Base-by-base conservation (phyloP, 2,113 vertebrate species). In the Dendrocopos noguchii region DNA sequence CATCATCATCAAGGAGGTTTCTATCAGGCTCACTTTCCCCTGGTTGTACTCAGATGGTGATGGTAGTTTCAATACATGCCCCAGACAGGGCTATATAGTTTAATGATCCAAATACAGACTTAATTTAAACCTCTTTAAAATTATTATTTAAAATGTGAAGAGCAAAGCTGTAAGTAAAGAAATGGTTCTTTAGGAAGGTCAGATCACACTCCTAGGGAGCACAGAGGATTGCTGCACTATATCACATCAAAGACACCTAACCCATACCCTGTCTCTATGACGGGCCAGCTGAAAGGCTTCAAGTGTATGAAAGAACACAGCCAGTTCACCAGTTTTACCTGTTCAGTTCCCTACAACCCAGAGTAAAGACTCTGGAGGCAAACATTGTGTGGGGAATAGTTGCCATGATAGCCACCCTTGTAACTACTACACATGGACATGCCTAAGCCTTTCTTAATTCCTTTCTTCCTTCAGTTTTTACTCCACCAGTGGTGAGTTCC, bases 201-300 rank as follows among this genome's bases (percentile, higher is more conserved):
- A 44, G 27, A 65, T 27, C 11, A 29, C 29, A 52, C 16, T 72
- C 52, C 18, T 42, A 61, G 24, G 18, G 29, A 84, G 29, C 28
- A 42, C 42, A 73, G 21, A 39, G 42, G 29, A 64, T 39, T 5
- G 2, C 39, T 50, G 61, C 13, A 17, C 25, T 14, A 8, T n/a
- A 24, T 27, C 28, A 7, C 22, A 31, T 18, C 47, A 77, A 47
- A 66, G 60, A 21, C 11, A 42, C 19, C 52, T 61, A 46, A 82
- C 5, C 46, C 1, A 1, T 28, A 14, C 24, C 12, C 44, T 8
- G 52, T 13, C 20, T 72, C 59, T 15, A 27, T 0, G 1, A 47
- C 25, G 47, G 12, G 20, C 21, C 44, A 66, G 34, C 7, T 76
- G 70, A 63, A 80, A 56, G 7, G 20, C 46, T 47, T 66, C 18